A percentile compares a stretch with the other conserved stretches of the same genome.
These are phyloP conservation scores for Saguinus midas DNA, from an alignment of 2,113 vertebrate genomes.

Conservation along the genomic window DNA sequence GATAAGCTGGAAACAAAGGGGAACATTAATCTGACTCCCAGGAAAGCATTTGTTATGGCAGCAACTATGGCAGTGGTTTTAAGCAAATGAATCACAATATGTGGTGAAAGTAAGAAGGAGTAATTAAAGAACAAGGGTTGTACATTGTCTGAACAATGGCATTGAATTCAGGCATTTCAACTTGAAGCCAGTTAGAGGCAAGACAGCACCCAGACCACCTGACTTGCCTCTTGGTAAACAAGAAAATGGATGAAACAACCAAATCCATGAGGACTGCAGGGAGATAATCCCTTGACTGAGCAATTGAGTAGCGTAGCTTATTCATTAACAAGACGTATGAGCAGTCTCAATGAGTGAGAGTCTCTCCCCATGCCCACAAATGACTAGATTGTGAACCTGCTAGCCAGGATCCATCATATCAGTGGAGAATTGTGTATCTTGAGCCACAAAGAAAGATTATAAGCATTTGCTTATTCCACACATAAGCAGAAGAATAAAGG, in stretches of 20 bases:
- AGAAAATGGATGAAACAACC: neutral
- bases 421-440: neutral
- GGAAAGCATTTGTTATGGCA: constrained; percentile 45
- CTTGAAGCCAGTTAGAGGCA: neutral
- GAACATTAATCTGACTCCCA: constrained; percentile 56
- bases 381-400: neutral
- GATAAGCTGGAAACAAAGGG: constrained; percentile 38
- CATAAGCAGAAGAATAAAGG: neutral
- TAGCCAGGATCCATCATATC: neutral
- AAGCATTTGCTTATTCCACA: neutral
- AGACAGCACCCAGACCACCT: neutral
- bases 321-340: neutral
- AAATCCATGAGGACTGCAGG: neutral
- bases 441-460: neutral
- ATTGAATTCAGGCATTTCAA: neutral
- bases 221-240: neutral
- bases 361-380: fast-evolving
- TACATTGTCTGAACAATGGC: constrained; percentile 23
- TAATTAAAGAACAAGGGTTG: constrained; percentile 50
- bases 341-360: neutral
- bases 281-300: neutral
- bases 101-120: constrained; percentile 27
- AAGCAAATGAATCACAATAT: constrained; percentile 49
- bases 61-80: neutral
- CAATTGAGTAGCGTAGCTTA: neutral